Conservation (phyloP, 2,888 invertebrate genomes). For the Zygothrica quintamaculata region DNA sequence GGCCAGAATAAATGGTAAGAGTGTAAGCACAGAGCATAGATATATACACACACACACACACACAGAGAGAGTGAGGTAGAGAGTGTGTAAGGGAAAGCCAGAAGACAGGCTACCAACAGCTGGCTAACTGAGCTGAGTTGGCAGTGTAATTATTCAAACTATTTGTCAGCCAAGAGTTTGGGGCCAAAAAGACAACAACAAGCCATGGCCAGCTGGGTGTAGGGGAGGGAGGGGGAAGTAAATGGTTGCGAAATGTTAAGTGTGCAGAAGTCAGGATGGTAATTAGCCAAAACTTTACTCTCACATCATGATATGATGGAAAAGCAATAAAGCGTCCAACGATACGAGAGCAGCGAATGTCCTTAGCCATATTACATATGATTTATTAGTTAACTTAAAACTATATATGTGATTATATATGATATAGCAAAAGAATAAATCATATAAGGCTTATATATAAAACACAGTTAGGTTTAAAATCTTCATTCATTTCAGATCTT, state of each 20-base stretch:
- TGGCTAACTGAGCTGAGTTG: slow-evolving; percentile 52
- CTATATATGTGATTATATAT: too few relatives aligned
- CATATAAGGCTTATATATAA: too few relatives aligned
- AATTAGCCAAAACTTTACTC: slow-evolving; percentile 63
- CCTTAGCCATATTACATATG: too few relatives aligned
- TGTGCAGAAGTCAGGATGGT: slow-evolving; percentile 43
- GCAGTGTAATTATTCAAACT: slow-evolving; percentile 74
- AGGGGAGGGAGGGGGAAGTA: slow-evolving; percentile 4
- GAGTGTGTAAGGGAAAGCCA: neutral
- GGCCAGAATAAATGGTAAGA: neutral
- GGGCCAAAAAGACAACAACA: neutral
- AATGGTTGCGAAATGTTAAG: slow-evolving; percentile 25
- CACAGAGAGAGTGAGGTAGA: neutral
- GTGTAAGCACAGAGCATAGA: too few relatives aligned
- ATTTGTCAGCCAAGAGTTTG: slow-evolving; percentile 60
- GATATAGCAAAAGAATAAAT: too few relatives aligned
- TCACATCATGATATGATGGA: slow-evolving; percentile 35
- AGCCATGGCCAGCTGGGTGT: neutral
- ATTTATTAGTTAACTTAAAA: too few relatives aligned
- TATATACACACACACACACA: too few relatives aligned
- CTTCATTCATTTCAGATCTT: too few relatives aligned
- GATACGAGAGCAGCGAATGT: too few relatives aligned
- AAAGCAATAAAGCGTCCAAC: slow-evolving; percentile 24
- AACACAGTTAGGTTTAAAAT: too few relatives aligned
- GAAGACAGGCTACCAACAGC: slow-evolving; percentile 6